Evolutionary conservation across 1,140 invertebrate genomes (phyloP).

Genomic region (Ericerus pela): DNA sequence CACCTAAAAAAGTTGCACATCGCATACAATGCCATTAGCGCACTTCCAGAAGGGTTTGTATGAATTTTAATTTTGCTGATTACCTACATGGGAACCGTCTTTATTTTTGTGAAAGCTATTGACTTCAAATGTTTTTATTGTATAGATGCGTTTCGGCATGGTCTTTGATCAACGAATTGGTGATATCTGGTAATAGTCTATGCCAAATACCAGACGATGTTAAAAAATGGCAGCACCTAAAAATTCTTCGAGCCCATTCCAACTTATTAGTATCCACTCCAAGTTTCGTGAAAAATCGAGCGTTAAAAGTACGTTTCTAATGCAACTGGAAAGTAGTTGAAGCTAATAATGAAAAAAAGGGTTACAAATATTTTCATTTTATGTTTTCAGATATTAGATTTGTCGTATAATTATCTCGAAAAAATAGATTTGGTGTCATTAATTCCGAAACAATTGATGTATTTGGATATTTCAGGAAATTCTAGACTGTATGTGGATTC

Average conservation of each 20-base stretch:
- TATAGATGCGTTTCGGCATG: conserved; percentile 51
- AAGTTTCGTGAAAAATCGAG: conserved; percentile 51
- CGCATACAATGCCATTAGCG: conserved; percentile 60
- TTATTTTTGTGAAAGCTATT: neutral
- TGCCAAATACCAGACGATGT: conserved; percentile 60
- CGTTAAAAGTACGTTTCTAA: conserved; percentile 50
- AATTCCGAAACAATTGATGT: conserved; percentile 64
- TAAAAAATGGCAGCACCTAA: conserved; percentile 49
- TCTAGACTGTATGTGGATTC: conserved; percentile 62
- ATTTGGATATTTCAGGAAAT: conserved; percentile 71
- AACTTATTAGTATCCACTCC: conserved; percentile 60
- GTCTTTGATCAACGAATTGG: conserved; percentile 62
- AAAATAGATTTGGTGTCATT: conserved; percentile 55
- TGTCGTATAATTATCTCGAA: conserved; percentile 70
- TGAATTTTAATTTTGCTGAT: conserved; percentile 3
- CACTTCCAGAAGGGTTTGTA: conserved; percentile 47
- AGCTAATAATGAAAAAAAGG: too few species aligned
- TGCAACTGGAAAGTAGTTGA: too few species aligned
- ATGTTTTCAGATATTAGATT: conserved; percentile 47
- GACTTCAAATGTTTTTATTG: conserved; percentile 17
- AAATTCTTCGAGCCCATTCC: conserved; percentile 62
- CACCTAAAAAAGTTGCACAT: conserved; percentile 53
- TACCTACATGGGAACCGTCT: neutral
- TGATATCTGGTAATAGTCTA: conserved; percentile 66
- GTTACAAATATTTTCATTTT: conserved; percentile 9